Conservation (phyloP, 2,888 invertebrate genomes). For the Temnothorax ravouxi region DNA sequence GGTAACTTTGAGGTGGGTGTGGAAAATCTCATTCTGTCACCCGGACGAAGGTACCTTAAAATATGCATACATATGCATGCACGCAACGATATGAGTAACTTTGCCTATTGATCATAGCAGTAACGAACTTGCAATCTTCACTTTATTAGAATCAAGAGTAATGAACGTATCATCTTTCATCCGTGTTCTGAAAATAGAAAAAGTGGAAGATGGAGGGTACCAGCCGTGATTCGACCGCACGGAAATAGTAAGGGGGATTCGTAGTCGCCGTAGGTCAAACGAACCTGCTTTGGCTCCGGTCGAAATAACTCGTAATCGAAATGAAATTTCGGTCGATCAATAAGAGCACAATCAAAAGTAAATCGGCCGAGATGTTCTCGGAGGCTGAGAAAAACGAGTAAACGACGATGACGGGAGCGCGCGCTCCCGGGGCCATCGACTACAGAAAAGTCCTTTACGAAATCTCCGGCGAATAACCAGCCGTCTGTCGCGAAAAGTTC, state of each 20-base stretch:
- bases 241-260: conserved; percentile 24
- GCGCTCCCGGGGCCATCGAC: conserved; percentile 50
- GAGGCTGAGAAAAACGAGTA: conserved; percentile 38
- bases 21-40: conserved; percentile 38
- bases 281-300: conserved; percentile 37
- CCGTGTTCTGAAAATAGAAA: conserved; percentile 1
- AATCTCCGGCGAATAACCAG: conserved; percentile 65
- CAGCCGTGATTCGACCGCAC: background rate
- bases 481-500: conserved; percentile 65
- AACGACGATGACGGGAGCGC: conserved; percentile 30
- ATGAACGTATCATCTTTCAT: conserved; percentile 16
- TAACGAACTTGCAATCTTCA: conserved; percentile 3
- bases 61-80: conserved; percentile 51
- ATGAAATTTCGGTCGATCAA: conserved; percentile 55
- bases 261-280: conserved; percentile 19
- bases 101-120: conserved; percentile 14
- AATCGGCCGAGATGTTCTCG: conserved; percentile 43
- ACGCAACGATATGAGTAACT: conserved; percentile 31
- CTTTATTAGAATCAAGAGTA: conserved; percentile 17
- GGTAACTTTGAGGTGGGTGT: conserved; percentile 28
- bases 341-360: conserved; percentile 49
- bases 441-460: conserved; percentile 71
- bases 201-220: background rate
- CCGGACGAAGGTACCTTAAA: conserved; percentile 33
- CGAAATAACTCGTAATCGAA: conserved; percentile 55